Percentiles rank a stretch among this genome's conserved stretches.
These are phyloP conservation scores for Antheraea mylitta DNA, from an alignment of 1,140 invertebrate genomes.

Conservation along the genomic window DNA sequence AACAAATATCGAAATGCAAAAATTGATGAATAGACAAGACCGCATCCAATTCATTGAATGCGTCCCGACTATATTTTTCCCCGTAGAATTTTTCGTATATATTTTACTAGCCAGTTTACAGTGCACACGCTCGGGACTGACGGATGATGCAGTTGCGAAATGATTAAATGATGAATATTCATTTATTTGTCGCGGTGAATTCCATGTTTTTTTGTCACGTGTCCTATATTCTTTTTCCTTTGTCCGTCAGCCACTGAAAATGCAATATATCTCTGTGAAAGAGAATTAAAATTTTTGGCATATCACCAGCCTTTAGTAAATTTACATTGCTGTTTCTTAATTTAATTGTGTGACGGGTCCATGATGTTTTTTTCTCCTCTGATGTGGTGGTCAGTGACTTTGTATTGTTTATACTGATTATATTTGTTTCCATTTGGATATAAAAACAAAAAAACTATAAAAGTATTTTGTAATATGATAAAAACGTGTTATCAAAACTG, in stretches of 20 bases:
- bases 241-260: too few relatives aligned
- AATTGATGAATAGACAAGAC: neutral
- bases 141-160: constrained; percentile 5
- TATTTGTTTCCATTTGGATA: too few relatives aligned
- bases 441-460: too few relatives aligned
- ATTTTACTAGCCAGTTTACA: constrained; percentile 37
- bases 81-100: constrained; percentile 19
- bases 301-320: too few relatives aligned
- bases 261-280: too few relatives aligned
- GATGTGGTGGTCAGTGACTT: too few relatives aligned
- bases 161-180: constrained; percentile 33
- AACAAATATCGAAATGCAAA: neutral
- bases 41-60: neutral
- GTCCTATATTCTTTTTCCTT: neutral
- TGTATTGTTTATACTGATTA: too few relatives aligned
- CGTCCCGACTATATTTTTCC: neutral
- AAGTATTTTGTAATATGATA: too few relatives aligned
- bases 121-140: constrained; percentile 29
- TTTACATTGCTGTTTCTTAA: too few relatives aligned
- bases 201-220: neutral
- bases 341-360: too few relatives aligned
- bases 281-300: too few relatives aligned
- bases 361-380: too few relatives aligned
- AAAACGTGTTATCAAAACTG: neutral
- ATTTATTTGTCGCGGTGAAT: constrained; percentile 10